Evolutionary conservation across 2,797 vertebrate species (phyloP).

Genomic region (Eptatretus atami): DNA sequence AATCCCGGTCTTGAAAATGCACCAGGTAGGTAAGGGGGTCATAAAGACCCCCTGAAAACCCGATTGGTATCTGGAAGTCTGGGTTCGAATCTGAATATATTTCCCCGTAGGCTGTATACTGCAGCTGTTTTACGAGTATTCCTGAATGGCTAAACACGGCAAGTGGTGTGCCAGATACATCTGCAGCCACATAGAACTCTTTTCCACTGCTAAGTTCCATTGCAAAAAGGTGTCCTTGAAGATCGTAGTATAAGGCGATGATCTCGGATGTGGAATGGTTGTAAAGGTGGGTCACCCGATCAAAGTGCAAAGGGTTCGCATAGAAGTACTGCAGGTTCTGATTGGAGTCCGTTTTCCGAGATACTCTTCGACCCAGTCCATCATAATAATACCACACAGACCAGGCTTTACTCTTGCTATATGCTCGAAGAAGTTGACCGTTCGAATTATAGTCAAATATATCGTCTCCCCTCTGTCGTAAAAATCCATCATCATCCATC

Average conservation of each 20-base stretch:
- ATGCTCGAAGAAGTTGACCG: slow-evolving; percentile 57
- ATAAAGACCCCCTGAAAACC: slow-evolving; percentile 82
- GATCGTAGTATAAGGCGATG: slow-evolving; percentile 83
- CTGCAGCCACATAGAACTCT: slow-evolving; percentile 86
- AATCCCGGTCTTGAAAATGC: slow-evolving; percentile 77
- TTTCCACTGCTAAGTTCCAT: slow-evolving; percentile 95
- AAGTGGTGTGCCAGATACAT: slow-evolving; percentile 68
- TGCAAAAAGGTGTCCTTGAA: slow-evolving; percentile 83
- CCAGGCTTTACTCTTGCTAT: slow-evolving; percentile 84
- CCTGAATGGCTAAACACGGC: slow-evolving; percentile 88
- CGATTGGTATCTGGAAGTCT: slow-evolving; percentile 70
- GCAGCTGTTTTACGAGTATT: slow-evolving; percentile 76
- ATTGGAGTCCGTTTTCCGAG: slow-evolving; percentile 52
- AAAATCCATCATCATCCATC: slow-evolving; percentile 74
- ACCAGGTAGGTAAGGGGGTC: slow-evolving; percentile 76
- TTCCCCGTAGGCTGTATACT: slow-evolving; percentile 84
- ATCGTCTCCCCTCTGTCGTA: slow-evolving; percentile 60
- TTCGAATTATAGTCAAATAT: slow-evolving; percentile 95
- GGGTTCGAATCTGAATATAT: slow-evolving; percentile 90
- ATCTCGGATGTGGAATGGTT: slow-evolving; percentile 94
- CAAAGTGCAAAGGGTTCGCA: slow-evolving; percentile 62
- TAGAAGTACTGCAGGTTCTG: slow-evolving; percentile 94
- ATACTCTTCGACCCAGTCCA: slow-evolving; percentile 60
- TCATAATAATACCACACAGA: slow-evolving; percentile 74
- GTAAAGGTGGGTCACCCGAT: slow-evolving; percentile 75